These are phyloP conservation scores for Eulemur rubriventer DNA, from an alignment of 2,797 vertebrate genomes.

Conservation along the genomic window DNA sequence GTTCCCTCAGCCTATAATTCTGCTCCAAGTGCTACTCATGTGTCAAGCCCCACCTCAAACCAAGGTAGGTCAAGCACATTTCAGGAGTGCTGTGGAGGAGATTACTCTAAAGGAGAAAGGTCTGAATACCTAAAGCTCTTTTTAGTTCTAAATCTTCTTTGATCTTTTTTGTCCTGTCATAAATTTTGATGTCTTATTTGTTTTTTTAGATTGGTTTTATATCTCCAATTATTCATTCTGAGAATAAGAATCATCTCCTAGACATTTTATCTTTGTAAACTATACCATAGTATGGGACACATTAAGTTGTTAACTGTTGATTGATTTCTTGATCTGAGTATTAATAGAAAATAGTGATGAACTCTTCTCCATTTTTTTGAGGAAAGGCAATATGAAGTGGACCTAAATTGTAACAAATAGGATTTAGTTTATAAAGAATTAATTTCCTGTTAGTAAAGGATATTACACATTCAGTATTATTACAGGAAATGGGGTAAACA, in stretches of 20 bases:
- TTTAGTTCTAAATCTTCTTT: constrained; percentile 19
- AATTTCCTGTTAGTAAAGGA: constrained; percentile 21
- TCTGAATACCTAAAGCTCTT: not conserved
- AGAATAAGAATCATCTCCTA: not conserved
- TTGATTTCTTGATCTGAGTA: not conserved
- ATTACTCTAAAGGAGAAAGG: not conserved
- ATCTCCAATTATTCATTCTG: not conserved
- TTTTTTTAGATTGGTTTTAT: not conserved
- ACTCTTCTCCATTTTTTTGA: constrained; percentile 6
- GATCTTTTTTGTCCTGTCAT: not conserved
- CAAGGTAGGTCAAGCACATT: not conserved
- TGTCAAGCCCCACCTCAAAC: not conserved
- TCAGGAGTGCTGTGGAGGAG: not conserved
- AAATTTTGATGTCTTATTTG: not conserved
- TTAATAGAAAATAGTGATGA: not conserved
- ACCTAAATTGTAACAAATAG: not conserved
- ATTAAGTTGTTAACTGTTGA: not conserved
- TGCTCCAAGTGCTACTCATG: not conserved
- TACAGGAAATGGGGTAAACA: not conserved
- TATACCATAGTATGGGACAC: not conserved
- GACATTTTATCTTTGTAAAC: not conserved
- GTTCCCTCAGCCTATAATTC: not conserved
- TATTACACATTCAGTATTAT: constrained; percentile 1
- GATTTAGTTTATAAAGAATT: not conserved
- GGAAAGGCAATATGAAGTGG: constrained; percentile 17